phyloP scores from a whole-genome alignment of 2,888 invertebrate species.

The Hedychridium roseum region DNA sequence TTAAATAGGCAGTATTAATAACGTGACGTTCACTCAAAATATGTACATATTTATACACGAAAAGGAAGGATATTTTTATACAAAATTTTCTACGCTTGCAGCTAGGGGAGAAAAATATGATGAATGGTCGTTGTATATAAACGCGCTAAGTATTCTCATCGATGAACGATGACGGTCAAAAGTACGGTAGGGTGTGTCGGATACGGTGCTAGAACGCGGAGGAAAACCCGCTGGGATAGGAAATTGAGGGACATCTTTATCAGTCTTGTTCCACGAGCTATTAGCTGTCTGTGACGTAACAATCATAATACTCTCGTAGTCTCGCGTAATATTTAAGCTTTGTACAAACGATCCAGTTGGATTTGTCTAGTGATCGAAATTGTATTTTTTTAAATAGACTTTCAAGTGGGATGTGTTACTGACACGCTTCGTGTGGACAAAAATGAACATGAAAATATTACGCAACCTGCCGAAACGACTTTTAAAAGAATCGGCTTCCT shows the following conservation, averaged over 20 bases:
- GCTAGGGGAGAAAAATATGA: slow-evolving; percentile 33
- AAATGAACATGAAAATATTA: too few relatives aligned
- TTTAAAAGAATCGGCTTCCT: too few relatives aligned
- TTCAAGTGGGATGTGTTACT: slow-evolving; percentile 10
- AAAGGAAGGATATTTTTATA: slow-evolving; percentile 61
- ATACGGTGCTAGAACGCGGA: slow-evolving; percentile 29
- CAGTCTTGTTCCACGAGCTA: slow-evolving; percentile 55
- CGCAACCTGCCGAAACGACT: too few relatives aligned
- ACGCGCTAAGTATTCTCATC: slow-evolving; percentile 36
- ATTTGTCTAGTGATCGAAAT: slow-evolving; percentile 27
- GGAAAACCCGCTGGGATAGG: slow-evolving; percentile 24
- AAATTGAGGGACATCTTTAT: slow-evolving; percentile 22
- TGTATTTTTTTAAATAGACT: slow-evolving; percentile 37
- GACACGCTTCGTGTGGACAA: too few relatives aligned
- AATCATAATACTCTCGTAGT: slow-evolving; percentile 47
- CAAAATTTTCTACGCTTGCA: slow-evolving; percentile 59
- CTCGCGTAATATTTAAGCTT: slow-evolving; percentile 35
- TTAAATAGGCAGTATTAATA: slow-evolving; percentile 61
- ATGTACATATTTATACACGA: slow-evolving; percentile 53
- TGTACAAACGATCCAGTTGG: slow-evolving; percentile 31
- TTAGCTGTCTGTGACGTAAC: slow-evolving; percentile 40
- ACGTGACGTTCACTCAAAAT: slow-evolving; percentile 52
- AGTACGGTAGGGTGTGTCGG: slow-evolving; percentile 12
- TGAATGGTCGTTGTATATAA: slow-evolving; percentile 51
- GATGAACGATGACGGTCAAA: slow-evolving; percentile 24